A percentile compares a stretch with the other conserved stretches of the same genome.
These are phyloP conservation scores for Oreochromis aureus DNA, from an alignment of 2,113 vertebrate species.

Conservation along the genomic window DNA sequence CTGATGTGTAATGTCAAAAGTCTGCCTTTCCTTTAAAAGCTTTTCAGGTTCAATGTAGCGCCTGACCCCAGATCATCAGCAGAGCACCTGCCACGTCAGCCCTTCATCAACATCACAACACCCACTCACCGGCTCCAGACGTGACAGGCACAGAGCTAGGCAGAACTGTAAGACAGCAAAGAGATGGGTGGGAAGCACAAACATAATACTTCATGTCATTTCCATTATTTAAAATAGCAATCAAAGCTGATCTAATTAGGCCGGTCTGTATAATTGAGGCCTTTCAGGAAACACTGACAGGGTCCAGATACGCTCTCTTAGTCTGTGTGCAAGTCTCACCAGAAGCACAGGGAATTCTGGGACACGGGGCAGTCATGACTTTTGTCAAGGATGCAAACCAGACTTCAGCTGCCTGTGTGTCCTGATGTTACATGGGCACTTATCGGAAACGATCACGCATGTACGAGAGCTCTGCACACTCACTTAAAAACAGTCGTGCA, in stretches of 20 bases:
- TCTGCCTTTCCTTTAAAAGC: conserved; percentile 35
- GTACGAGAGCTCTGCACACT: conserved; percentile 14
- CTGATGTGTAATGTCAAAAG: conserved; percentile 48
- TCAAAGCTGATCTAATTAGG: conserved; percentile 71
- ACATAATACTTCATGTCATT: conserved; percentile 57
- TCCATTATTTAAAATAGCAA: conserved; percentile 67
- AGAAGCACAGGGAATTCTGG: conserved; percentile 60
- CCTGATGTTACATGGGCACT: conserved; percentile 36
- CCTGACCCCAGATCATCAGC: conserved; percentile 64
- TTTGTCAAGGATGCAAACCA: conserved; percentile 55
- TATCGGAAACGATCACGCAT: conserved; percentile 51
- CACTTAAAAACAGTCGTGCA: conserved; percentile 35
- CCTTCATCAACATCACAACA: conserved; percentile 31
- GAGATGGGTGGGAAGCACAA: conserved; percentile 46
- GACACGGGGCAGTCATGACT: conserved; percentile 46
- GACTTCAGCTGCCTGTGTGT: conserved; percentile 59
- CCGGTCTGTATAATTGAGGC: conserved; percentile 58
- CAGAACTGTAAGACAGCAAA: conserved; percentile 10
- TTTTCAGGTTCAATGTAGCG: conserved; percentile 66
- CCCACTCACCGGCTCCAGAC: conserved; percentile 29
- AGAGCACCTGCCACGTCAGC: conserved; percentile 61
- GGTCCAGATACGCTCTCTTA: conserved; percentile 66
- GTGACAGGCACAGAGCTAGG: neutral
- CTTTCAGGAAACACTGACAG: conserved; percentile 62
- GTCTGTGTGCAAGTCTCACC: conserved; percentile 41